Evolutionary conservation across 2,797 vertebrate genomes (phyloP), one percentile per base, ranked within the genome.

Genomic region (Halcyon chelicuti): DNA sequence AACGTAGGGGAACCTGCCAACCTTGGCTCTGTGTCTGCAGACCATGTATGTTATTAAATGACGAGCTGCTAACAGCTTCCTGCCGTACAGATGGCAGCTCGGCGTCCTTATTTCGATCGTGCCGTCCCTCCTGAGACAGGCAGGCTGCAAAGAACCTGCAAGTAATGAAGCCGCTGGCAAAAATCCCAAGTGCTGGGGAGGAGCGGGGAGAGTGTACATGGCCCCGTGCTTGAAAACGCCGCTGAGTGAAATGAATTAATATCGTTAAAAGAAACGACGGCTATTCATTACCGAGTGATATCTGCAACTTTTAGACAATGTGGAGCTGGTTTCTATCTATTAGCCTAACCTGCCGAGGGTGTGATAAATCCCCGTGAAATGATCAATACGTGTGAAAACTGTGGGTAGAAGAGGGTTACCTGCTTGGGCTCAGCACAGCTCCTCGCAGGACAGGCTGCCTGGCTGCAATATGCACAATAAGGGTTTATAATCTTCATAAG

Each of bases 241-340:
- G 79, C 83, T 73, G 35, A 89, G 67, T 57, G 76, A 82, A 95
- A 93, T 94, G 65, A 93, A 96, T 96, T 95, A 79, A 88, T 81
- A 80, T 79, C 52, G 65, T 93, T 87, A 61, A 26, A 73, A 65
- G 80, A 73, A 81, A 62, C 62, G 11, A 58, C 7, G 62, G 26
- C 63, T 81, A 37, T 85, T 93, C 62, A 85, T 94, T 79, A 71
- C 55, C 44, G 62, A 60, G 84, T 33, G 70, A 62, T 37, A 79
- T n/a, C 70, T 83, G 66, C 25, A 68, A 80, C 77, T 91, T 93
- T 72, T 37, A 58, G 81, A 60, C 68, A 72, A 66, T 33, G 77
- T 73, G 68, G 67, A 60, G 37, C 37, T 83, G 77, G 76, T 80
- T 94, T 65, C 73, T 49, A 2, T 55, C 61, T 63, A 65, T 89